phyloP scores from a whole-genome alignment of 2,797 vertebrate species.

The Leptodactylus fallax region DNA sequence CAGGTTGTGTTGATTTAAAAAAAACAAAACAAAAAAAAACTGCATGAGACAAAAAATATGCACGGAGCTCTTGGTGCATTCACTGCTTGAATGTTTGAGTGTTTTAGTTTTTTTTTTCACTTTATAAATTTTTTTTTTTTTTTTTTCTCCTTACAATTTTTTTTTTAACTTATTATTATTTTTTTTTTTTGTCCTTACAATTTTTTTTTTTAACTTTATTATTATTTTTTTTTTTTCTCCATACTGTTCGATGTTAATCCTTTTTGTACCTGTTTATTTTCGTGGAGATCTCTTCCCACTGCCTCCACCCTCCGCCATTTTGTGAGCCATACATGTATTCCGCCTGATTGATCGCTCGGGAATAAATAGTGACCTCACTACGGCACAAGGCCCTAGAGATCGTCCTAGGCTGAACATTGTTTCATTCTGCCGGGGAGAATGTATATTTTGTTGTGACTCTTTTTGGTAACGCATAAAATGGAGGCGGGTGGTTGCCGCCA shows the following conservation, averaged over 20 bases:
- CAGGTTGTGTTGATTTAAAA: background rate
- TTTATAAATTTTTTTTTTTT: background rate
- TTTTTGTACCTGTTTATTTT: background rate
- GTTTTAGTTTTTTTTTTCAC: background rate
- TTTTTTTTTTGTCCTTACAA: background rate
- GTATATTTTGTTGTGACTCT: background rate
- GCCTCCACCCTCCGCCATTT: background rate
- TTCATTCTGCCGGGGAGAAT: background rate
- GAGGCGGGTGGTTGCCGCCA: background rate
- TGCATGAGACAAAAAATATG: background rate
- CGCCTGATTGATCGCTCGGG: too few relatives aligned
- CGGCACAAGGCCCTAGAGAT: background rate
- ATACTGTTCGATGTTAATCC: background rate
- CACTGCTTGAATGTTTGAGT: conserved; percentile 8
- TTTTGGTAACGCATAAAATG: background rate
- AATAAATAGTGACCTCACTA: background rate
- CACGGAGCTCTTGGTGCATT: background rate
- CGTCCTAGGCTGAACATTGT: background rate
- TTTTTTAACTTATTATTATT: too few relatives aligned
- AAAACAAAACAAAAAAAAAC: background rate
- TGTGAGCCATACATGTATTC: background rate
- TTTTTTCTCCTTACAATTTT: background rate
- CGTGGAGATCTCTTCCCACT: background rate
- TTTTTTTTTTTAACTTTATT: too few relatives aligned
- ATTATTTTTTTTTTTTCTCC: background rate